Evolutionary conservation across 2,888 invertebrate species (phyloP), one percentile per base, ranked within the genome.

Genomic region (Auanema freiburgensis): DNA sequence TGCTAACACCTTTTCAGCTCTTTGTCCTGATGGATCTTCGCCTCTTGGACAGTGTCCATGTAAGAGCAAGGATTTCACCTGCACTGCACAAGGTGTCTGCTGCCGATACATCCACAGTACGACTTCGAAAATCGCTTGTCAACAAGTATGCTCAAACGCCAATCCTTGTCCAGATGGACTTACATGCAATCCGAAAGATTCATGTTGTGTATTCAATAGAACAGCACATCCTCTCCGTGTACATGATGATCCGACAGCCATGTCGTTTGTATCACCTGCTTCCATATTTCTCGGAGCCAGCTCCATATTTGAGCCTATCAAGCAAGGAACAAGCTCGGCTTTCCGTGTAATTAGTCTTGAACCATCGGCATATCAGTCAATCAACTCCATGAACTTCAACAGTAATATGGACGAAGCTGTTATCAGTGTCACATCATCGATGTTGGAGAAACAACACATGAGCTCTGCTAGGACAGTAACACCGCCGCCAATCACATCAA

Each of bases 11-110:
- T 33, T 57, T 50, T 25, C 57, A 72, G 72, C 65, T 57, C 63
- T 70, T 11, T 75, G 72, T 58, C 58, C 71, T 23, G 74, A 74
- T 57, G 68, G 71, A 16, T 68, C 74, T 4, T 63, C 69, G 12
- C 74, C 74, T 0, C 66, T 65, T 18, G 68, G 68, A 57, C 64
- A 67, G 14, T 71, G 74, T n/a, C 59, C 66, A 12, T 74, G 74
- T 53, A 5, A 3, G 33, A 57, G 67, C 5, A 25, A 56, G 12
- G 65, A 63, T 25, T 44, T 59, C 33, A 64, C 66, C 25, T 73
- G 73, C 65, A 71, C 71, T 5, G 57, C 69, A 4, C 69, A 74
- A 57, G 63, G 63, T 21, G 69, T 72, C n/a, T 74, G 74, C 42
- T 74, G 74, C 49, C 65, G 66, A 12, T 56, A 33, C 33, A 33